phyloP scores from a whole-genome alignment of 2,888 invertebrate genomes.

The Sceliomorpha sp. region DNA sequence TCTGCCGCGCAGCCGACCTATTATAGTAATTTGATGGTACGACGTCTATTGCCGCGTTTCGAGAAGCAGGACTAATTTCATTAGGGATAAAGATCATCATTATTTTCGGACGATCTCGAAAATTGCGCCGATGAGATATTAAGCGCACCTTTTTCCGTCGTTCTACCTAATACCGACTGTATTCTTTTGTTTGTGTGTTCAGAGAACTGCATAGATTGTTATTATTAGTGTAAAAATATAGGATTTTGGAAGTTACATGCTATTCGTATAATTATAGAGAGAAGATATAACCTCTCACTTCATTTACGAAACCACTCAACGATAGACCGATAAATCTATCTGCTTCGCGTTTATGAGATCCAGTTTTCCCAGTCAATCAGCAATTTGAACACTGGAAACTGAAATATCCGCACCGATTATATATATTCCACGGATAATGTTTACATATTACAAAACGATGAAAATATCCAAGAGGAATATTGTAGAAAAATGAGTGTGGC shows the following conservation, averaged over 20 bases:
- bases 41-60: constrained; percentile 72
- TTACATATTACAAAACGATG: neutral
- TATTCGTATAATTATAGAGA: constrained; percentile 43
- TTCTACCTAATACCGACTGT: constrained; percentile 34
- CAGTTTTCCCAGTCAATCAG: neutral
- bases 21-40: constrained; percentile 79
- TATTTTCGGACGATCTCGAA: constrained; percentile 70
- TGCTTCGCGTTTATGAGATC: neutral
- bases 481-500: neutral
- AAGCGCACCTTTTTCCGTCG: constrained; percentile 52
- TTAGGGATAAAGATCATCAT: constrained; percentile 80
- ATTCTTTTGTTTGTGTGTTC: constrained; percentile 35
- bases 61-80: constrained; percentile 77
- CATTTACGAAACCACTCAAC: constrained; percentile 8
- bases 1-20: constrained; percentile 64
- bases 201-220: constrained; percentile 47
- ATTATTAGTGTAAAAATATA: constrained; percentile 47
- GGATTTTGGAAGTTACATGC: constrained; percentile 14
- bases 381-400: too few relatives aligned
- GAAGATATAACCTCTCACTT: constrained; percentile 12
- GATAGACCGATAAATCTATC: neutral
- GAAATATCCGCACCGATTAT: too few relatives aligned
- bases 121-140: constrained; percentile 61
- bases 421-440: neutral
- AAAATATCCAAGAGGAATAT: constrained; percentile 8